Evolutionary conservation across 2,888 invertebrate species (phyloP), one percentile per base, ranked within the genome.

Genomic region (Melinopterus prodromus): DNA sequence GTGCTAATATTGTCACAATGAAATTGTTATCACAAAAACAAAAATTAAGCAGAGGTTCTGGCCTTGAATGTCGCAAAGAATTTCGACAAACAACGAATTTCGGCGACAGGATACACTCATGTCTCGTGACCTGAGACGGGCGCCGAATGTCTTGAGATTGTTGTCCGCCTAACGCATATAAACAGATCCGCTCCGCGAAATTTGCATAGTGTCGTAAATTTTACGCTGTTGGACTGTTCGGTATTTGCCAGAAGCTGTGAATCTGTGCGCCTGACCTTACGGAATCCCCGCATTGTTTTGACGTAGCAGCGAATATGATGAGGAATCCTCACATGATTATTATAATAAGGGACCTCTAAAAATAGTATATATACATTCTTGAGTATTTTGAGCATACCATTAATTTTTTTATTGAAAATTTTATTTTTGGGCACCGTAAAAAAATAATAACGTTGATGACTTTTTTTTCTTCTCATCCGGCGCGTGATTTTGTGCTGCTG

Each of bases 51-150:
- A 53, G 53, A 7, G 3, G 12, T 1, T 9, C 9, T 12, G 5
- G 53, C 53, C 53, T 53, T 53, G 53, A 53, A 53, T 53, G 53
- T 53, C 53, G 53, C 53, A 53, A 53, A 53, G 53, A 53, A 53
- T 53, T 12, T 53, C 12, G 12, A 53, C 53, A 53, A 53, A 53
- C 53, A 53, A 7, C 9, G 12, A 53, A 53, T 53, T 53, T 53
- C 53, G 53, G 53, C 53, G 53, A 53, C 53, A 53, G 53, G 53
- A 53, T 53, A 53, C 53, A 12, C 53, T 26, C 26, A 26, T 26
- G 26, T 26, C 26, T 26, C 53, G 53, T 53, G 53, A 53, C 53
- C 53, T 53, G 5, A 1, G 53, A 9, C 12, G 7, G 53, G 53
- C 53, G 53, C 53, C 53, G 53, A 53, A 2, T 53, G 0, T 53